Base-by-base conservation (phyloP, 2,797 vertebrate species). In the Chiroxiphia lanceolata region DNA sequence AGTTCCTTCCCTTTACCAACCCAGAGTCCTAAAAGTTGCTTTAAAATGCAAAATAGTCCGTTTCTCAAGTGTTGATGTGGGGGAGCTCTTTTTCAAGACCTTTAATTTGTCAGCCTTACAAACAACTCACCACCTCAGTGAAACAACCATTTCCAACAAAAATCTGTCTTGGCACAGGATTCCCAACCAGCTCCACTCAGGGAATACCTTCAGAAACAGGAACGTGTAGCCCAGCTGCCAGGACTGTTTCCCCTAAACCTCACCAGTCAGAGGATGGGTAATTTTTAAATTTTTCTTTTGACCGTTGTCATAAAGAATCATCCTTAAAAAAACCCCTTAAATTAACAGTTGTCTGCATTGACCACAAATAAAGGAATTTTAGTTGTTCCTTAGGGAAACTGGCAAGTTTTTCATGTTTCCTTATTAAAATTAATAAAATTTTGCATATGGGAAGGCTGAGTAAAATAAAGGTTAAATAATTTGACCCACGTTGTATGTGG, bases 11-110 rank as follows among this genome's bases (percentile, higher is more conserved):
- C 29, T 33, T 85, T 34, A 44, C 27, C 20, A 13, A 4, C 34
- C n/a, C 21, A 3, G 33, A 57, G 45, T 34, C 44, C 72, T 18
- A 36, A 9, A 63, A 53, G 60, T 27, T 60, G 67, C 59, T 79
- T 82, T 44, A 12, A 79, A 80, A 54, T 33, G 40, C 48, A 33
- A 40, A 65, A 9, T 1, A 15, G 42, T 3, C 11, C 0, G 0
- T 18, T 82, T 89, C 71, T 34, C 17, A 18, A 9, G 25, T 33
- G 68, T 60, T n/a, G 57, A 2, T 16, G 12, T 3, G 70, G 42
- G 23, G 33, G 3, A 13, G 61, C 33, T 82, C 17, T 8, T 56
- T 64, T 27, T 21, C 33, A 18, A 33, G 53, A 15, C 2, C 40
- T 21, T 75, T n/a, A 14, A 4, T 68, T 61, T 57, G 59, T 26